Evolutionary conservation across 2,888 invertebrate genomes (phyloP), one percentile per base, ranked within the genome.

Genomic region (Polyploca ridens): DNA sequence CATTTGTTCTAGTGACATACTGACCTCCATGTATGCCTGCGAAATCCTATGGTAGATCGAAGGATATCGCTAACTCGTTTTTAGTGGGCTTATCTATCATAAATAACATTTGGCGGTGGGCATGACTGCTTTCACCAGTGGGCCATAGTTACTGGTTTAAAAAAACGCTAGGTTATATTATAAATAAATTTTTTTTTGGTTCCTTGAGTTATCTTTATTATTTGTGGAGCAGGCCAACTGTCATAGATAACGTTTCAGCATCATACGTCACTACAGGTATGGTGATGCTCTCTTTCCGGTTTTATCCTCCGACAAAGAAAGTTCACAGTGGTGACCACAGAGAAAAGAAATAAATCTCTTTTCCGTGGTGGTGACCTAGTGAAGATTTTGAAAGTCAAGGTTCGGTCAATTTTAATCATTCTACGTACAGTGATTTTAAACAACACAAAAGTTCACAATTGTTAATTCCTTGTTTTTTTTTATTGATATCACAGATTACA

Each of bases 1-100:
- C 14, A 54, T 54, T 54, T 19, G 54, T 54, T 54, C 54, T 54
- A 54, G 54, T 54, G 54, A 19, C 54, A 54, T 19, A 54, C 54
- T 54, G 54, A 54, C 54, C 54, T 54, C 54, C 54, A 54, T 54
- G 54, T 10, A 19, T 54, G 46, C 46, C 46, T 46, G 54, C 19
- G 54, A 54, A 54, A 19, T 46, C 14, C 46, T n/a, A 54, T 46
- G 54, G 6, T 49, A 16, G 49, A 49, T 49, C 19, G 4, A 19
- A 19, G 54, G 54, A 54, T 19, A 49, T 5, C 1, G 1, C n/a
- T 1, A 46, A 54, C 54, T 54, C 10, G 19, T 54, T 54, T 41
- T 13, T 54, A 19, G 19, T 54, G n/a, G 3, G 16, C 0, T 8
- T 54, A 19, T 54, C 54, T 19, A 54, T 14, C 16, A 14, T 54